Conservation (phyloP, 2,113 vertebrate genomes). For the Oceanodroma tethys region DNA sequence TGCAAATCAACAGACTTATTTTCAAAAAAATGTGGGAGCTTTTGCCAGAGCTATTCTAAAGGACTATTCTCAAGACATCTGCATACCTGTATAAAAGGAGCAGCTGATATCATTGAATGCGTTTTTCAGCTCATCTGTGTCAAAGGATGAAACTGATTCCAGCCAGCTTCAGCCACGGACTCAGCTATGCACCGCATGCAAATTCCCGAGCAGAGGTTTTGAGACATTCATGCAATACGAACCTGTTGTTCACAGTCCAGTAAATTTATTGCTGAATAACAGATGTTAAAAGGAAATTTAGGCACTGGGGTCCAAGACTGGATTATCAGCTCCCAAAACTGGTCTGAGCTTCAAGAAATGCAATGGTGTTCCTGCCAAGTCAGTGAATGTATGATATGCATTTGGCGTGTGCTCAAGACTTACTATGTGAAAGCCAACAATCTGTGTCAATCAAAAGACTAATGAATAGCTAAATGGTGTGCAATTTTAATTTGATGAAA, state of each 20-base stretch:
- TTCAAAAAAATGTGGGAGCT: neutral
- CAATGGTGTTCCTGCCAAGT: neutral
- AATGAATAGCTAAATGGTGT: neutral
- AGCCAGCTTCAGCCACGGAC: neutral
- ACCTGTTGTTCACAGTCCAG: neutral
- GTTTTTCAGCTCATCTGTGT: neutral
- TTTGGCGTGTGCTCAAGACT: neutral
- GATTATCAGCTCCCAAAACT: neutral
- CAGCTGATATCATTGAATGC: neutral
- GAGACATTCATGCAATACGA: neutral
- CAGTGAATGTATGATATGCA: neutral
- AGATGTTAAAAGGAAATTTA: slow-evolving; percentile 20
- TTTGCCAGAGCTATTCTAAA: neutral
- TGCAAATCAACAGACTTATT: neutral
- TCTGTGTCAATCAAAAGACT: slow-evolving; percentile 17
- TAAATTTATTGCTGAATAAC: neutral
- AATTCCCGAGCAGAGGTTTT: neutral
- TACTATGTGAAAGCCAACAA: neutral
- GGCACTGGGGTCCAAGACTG: neutral
- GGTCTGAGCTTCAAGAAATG: neutral
- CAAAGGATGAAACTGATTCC: neutral
- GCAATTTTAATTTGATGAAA: neutral
- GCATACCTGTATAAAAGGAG: slow-evolving; percentile 40
- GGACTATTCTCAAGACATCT: neutral
- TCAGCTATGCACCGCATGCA: neutral